A percentile compares a stretch with the other conserved stretches of the same genome.
Evolutionary conservation across 2,888 invertebrate species (phyloP).

Genomic region (Brachypterus glaber): DNA sequence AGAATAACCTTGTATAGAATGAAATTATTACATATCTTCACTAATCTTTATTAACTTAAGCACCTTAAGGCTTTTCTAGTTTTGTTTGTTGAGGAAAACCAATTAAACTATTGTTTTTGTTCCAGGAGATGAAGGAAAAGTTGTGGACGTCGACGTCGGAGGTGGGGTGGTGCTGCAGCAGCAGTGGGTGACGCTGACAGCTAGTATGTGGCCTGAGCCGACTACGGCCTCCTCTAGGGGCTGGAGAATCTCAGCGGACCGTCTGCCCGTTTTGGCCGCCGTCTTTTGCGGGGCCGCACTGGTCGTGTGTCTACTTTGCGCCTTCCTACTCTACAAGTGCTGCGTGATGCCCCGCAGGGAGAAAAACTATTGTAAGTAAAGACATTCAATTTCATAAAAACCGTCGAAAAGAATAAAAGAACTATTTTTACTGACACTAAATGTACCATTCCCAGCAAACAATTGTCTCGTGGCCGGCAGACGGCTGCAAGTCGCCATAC

Average conservation of each 20-base stretch:
- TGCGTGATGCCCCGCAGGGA: constrained; percentile 61
- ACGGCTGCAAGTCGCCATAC: no score
- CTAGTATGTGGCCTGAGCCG: constrained; percentile 44
- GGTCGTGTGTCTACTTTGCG: constrained; percentile 54
- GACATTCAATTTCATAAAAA: neutral
- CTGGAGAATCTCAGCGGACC: constrained; percentile 41
- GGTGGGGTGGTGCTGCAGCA: constrained; percentile 39
- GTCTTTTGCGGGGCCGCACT: constrained; percentile 50
- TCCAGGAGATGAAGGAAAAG: constrained; percentile 35
- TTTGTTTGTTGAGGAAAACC: neutral
- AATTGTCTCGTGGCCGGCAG: no score
- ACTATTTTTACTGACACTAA: no score
- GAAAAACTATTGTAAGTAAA: constrained; percentile 54
- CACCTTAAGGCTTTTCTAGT: no score
- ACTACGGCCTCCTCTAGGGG: constrained; percentile 35
- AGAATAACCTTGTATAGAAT: no score
- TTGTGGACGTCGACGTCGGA: constrained; percentile 23
- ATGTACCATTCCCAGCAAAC: no score
- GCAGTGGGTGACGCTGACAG: constrained; percentile 47
- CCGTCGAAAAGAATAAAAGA: neutral
- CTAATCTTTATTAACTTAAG: no score
- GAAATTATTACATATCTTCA: no score
- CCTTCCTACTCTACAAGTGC: constrained; percentile 56
- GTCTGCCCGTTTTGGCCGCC: constrained; percentile 42
- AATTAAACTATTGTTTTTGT: constrained; percentile 17